Evolutionary conservation across 2,888 invertebrate species (phyloP).

Genomic region (Tigriopus californicus): DNA sequence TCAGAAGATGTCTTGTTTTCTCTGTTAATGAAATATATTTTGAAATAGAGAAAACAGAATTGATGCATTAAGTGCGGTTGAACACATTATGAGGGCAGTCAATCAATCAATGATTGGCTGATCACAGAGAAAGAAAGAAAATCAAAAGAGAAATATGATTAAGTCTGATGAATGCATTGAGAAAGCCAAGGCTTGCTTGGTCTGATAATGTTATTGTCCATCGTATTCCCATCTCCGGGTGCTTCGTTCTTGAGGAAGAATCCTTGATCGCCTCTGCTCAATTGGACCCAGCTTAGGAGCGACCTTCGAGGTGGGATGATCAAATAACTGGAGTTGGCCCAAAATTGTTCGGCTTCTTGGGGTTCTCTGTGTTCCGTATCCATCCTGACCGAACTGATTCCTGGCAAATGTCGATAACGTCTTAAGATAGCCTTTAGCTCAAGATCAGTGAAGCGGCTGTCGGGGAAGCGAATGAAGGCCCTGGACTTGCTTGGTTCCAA

Average conservation of each 20-base stretch:
- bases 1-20: too few relatives aligned
- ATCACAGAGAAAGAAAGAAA: too few relatives aligned
- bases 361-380: not conserved
- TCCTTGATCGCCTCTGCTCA: not conserved
- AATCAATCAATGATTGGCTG: too few relatives aligned
- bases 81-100: too few relatives aligned
- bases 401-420: slow-evolving; percentile 4
- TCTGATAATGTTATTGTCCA: too few relatives aligned
- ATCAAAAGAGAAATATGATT: too few relatives aligned
- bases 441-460: not conserved
- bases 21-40: too few relatives aligned
- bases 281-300: not conserved
- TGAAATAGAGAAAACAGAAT: too few relatives aligned
- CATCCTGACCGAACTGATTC: slow-evolving; percentile 6
- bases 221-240: not conserved
- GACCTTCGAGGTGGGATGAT: not conserved
- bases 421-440: slow-evolving; percentile 7
- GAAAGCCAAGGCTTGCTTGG: too few relatives aligned
- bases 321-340: not conserved
- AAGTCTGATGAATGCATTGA: too few relatives aligned
- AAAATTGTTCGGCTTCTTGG: not conserved
- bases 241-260: not conserved
- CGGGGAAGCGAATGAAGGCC: slow-evolving; percentile 6
- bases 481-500: not conserved
- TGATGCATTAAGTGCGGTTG: too few relatives aligned